Percentiles rank a stretch among this genome's conserved stretches.
These are phyloP conservation scores for Zhuqinia jingwanae DNA, from an alignment of 2,888 invertebrate genomes.

Conservation along the genomic window DNA sequence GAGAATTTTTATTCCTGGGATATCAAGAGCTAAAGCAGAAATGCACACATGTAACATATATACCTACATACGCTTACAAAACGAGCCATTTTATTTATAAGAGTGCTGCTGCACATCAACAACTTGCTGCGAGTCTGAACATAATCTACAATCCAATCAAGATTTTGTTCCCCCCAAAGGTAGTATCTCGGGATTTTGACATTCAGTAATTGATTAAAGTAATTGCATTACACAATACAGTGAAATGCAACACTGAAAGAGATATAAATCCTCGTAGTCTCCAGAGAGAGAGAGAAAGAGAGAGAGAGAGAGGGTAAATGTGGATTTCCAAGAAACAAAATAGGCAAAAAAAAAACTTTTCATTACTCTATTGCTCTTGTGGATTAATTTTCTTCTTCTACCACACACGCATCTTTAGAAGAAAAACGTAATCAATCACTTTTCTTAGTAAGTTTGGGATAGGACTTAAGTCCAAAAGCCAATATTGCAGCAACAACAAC, in stretches of 20 bases:
- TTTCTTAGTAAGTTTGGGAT: neutral
- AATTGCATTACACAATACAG: neutral
- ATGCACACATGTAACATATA: too few relatives aligned
- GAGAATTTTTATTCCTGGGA: too few relatives aligned
- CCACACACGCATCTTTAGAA: neutral
- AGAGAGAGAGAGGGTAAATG: neutral
- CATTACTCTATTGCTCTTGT: neutral
- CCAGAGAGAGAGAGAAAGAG: neutral
- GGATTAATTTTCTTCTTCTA: neutral
- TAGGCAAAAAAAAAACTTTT: too few relatives aligned
- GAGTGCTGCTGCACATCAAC: too few relatives aligned
- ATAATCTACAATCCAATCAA: neutral
- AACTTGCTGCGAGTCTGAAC: too few relatives aligned
- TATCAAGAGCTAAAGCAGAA: too few relatives aligned
- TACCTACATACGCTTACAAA: too few relatives aligned
- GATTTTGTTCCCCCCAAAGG: neutral
- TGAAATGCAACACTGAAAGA: too few relatives aligned
- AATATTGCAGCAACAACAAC: too few relatives aligned
- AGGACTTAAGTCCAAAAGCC: too few relatives aligned
- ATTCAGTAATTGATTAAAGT: conserved; percentile 50
- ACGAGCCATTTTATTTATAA: too few relatives aligned
- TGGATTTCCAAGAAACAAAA: too few relatives aligned
- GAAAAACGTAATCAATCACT: conserved; percentile 41
- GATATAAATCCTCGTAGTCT: conserved; percentile 25
- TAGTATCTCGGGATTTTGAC: conserved; percentile 9